Evolutionary conservation across 2,113 vertebrate species (phyloP).

Genomic region (Eupsittula cactorum): DNA sequence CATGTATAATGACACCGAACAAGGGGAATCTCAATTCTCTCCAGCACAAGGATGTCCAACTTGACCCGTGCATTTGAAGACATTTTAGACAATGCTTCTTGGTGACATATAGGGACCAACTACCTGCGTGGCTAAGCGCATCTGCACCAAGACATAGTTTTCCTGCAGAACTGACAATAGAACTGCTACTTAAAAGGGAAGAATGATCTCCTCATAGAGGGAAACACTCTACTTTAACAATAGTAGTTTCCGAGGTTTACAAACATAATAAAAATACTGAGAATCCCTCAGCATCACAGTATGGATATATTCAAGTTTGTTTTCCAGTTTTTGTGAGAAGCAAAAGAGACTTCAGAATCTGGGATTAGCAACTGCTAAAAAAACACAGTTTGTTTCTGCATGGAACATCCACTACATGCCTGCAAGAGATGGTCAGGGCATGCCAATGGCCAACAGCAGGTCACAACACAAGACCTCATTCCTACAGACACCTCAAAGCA

Average conservation of each 20-base stretch:
- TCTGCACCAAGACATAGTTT: background rate
- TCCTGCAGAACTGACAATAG: background rate
- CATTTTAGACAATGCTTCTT: background rate
- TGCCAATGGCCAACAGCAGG: background rate
- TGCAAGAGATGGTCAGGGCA: too few species aligned
- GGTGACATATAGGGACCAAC: background rate
- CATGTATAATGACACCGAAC: fast-evolving
- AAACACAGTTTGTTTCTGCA: background rate
- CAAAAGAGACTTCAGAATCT: background rate
- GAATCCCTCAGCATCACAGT: background rate
- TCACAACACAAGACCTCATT: background rate
- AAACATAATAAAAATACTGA: background rate
- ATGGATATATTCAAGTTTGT: background rate
- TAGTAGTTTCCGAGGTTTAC: background rate
- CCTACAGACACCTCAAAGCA: background rate
- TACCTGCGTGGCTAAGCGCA: background rate
- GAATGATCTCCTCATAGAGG: background rate
- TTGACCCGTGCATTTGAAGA: background rate
- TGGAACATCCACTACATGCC: background rate
- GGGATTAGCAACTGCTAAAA: background rate
- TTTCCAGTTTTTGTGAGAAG: background rate
- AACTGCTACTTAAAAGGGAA: background rate
- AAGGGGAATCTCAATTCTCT: background rate
- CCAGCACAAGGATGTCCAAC: background rate
- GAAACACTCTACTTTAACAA: background rate